Evolutionary conservation across 2,113 vertebrate species (phyloP).

Genomic region (Terrapene triunguis): DNA sequence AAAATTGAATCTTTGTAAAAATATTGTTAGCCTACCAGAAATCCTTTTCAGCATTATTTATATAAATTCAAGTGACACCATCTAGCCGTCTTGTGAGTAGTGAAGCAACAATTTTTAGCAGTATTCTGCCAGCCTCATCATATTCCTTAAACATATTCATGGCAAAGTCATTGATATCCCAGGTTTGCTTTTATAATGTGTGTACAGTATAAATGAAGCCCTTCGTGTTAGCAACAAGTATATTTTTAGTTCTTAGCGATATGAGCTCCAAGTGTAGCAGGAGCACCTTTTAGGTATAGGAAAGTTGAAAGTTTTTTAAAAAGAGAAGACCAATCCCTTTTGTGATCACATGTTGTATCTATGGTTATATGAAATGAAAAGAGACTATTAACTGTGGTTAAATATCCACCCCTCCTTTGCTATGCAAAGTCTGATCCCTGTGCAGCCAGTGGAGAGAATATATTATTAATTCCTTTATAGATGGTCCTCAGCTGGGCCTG

Average conservation of each 20-base stretch:
- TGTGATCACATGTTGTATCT: not conserved
- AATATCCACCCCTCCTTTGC: not conserved
- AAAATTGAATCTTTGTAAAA: rapidly evolving
- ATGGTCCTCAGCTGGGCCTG: not conserved
- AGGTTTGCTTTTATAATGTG: not conserved
- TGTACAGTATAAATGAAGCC: not conserved
- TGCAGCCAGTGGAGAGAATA: not conserved
- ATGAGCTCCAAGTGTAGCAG: not conserved
- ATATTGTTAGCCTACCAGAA: rapidly evolving
- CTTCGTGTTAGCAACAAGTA: not conserved
- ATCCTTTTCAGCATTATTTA: not conserved
- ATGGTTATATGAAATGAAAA: not conserved
- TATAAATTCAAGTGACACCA: rapidly evolving
- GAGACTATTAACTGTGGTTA: not conserved
- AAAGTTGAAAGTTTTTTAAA: not conserved
- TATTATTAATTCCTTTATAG: not conserved
- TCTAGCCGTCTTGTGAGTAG: not conserved
- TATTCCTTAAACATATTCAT: not conserved
- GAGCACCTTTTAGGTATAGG: not conserved
- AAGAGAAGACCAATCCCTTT: not conserved
- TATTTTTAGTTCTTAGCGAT: not conserved
- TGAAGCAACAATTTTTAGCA: not conserved
- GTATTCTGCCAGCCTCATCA: rapidly evolving
- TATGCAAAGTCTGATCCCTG: not conserved
- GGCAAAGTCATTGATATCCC: not conserved